A percentile compares a stretch with the other conserved stretches of the same genome.
Conservation (phyloP, 2,888 invertebrate species). For the Antheraea yamamai region DNA sequence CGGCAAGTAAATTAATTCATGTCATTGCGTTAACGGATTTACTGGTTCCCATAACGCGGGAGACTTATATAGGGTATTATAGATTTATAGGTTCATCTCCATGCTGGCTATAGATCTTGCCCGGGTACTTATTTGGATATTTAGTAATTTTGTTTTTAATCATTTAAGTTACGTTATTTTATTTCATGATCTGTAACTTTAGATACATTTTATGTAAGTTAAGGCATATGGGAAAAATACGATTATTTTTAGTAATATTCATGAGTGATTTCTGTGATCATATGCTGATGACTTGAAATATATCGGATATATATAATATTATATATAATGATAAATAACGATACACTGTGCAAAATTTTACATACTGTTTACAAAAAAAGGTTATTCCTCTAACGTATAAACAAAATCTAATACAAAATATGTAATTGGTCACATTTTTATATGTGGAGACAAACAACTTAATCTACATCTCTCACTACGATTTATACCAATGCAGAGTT, state of each 20-base stretch:
- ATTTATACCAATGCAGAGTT: background rate
- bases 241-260: no score
- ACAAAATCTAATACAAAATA: no score
- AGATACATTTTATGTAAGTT: background rate
- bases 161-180: background rate
- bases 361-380: no score
- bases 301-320: no score
- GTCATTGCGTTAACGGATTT: background rate
- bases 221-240: no score
- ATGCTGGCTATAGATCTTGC: background rate
- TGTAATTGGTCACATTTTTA: background rate
- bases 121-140: background rate
- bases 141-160: background rate
- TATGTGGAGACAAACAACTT: background rate
- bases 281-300: no score
- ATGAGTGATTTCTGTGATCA: no score
- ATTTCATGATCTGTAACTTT: background rate
- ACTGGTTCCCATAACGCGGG: background rate
- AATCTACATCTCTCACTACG: background rate
- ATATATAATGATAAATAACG: no score
- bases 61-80: background rate
- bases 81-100: background rate
- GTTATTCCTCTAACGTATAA: no score
- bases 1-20: background rate
- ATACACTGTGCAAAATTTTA: no score